Percentiles rank a stretch among this genome's conserved stretches.
Conservation (phyloP, 2,888 invertebrate genomes). For the Cephus nigrinus region DNA sequence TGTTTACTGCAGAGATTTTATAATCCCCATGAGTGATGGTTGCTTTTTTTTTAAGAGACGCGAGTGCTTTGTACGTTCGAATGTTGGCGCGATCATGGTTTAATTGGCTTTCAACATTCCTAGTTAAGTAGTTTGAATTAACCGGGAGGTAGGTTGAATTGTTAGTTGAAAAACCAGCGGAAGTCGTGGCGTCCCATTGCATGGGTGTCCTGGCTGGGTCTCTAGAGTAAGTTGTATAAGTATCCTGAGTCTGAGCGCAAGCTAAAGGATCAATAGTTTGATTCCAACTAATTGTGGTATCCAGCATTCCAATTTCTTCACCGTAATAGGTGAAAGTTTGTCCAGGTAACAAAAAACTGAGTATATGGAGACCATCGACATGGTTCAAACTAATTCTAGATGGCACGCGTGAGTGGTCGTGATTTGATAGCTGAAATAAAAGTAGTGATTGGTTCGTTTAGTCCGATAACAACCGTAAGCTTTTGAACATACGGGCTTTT, state of each 20-base stretch:
- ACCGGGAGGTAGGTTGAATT: slow-evolving; percentile 42
- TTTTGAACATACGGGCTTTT: background rate
- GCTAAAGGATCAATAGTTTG: slow-evolving; percentile 48
- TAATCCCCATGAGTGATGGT: slow-evolving; percentile 47
- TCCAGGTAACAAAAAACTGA: slow-evolving; percentile 70
- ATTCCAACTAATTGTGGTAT: slow-evolving; percentile 32
- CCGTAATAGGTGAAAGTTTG: slow-evolving; percentile 69
- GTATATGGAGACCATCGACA: slow-evolving; percentile 67
- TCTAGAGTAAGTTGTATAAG: slow-evolving; percentile 37
- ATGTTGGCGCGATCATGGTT: slow-evolving; percentile 36
- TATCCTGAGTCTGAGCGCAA: slow-evolving; percentile 23
- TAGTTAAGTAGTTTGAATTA: slow-evolving; percentile 36
- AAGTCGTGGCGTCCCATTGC: slow-evolving; percentile 55
- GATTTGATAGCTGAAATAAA: slow-evolving; percentile 49
- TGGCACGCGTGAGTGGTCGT: slow-evolving; percentile 48
- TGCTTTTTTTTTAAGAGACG: slow-evolving; percentile 39
- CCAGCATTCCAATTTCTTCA: slow-evolving; percentile 53
- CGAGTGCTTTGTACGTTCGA: slow-evolving; percentile 40
- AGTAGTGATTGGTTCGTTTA: background rate
- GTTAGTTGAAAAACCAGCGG: slow-evolving; percentile 52
- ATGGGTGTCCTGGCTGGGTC: slow-evolving; percentile 58
- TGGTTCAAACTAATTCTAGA: slow-evolving; percentile 49
- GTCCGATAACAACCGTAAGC: background rate
- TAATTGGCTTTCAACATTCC: slow-evolving; percentile 43
- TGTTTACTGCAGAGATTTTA: slow-evolving; percentile 40